Conservation (phyloP, 2,888 invertebrate genomes). For the Pyrocoelia pectoralis region DNA sequence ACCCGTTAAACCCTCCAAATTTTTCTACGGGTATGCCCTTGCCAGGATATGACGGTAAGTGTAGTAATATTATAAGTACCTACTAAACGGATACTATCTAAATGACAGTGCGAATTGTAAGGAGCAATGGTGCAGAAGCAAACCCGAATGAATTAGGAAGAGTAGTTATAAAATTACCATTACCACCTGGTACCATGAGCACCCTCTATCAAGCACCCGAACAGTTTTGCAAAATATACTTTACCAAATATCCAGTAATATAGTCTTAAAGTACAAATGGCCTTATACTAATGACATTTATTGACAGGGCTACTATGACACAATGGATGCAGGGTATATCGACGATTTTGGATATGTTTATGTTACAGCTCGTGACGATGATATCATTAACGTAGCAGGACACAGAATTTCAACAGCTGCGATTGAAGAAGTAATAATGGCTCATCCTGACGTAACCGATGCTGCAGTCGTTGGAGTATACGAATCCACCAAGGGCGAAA, state of each 20-base stretch:
- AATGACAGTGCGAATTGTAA: conserved; percentile 69
- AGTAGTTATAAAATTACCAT: conserved; percentile 82
- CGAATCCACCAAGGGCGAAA: conserved; percentile 88
- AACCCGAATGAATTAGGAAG: conserved; percentile 79
- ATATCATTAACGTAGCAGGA: conserved; percentile 95
- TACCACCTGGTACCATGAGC: conserved; percentile 89
- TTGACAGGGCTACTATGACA: conserved; percentile 86
- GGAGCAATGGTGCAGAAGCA: conserved; percentile 75
- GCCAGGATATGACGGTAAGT: conserved; percentile 85
- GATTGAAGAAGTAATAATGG: conserved; percentile 87
- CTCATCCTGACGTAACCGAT: conserved; percentile 87
- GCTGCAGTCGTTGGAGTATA: conserved; percentile 91
- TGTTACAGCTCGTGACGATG: conserved; percentile 91
- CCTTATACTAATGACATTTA: not conserved
- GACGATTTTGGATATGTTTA: conserved; percentile 86
- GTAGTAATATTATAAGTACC: not conserved
- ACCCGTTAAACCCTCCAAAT: conserved; percentile 74
- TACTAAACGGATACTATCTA: not conserved
- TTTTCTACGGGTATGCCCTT: conserved; percentile 85
- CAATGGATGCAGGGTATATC: conserved; percentile 92
- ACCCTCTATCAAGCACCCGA: conserved; percentile 85
- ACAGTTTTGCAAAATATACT: conserved; percentile 82
- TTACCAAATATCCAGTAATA: conserved; percentile 79
- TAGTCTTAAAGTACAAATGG: not conserved
- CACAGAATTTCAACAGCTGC: conserved; percentile 90